Evolutionary conservation across 2,113 vertebrate species (phyloP).

Genomic region (Hyla sarda): DNA sequence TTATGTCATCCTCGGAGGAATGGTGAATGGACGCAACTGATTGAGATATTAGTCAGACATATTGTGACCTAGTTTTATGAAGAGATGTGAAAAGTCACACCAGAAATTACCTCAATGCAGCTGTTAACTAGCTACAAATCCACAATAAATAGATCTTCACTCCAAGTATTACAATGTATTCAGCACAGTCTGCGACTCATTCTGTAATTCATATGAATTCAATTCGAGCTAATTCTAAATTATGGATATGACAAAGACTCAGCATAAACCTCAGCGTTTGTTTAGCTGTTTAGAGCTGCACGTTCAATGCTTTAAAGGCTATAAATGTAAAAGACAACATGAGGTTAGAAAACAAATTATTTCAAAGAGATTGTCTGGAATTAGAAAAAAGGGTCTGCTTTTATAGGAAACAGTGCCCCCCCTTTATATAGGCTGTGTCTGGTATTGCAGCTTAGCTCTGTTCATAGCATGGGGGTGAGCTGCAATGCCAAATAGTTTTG

Average conservation of each 20-base stretch:
- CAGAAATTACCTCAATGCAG: not conserved
- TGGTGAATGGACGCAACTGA: not conserved
- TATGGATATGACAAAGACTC: slow-evolving; percentile 1
- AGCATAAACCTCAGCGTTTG: not conserved
- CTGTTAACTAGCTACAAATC: not conserved
- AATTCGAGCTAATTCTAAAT: not conserved
- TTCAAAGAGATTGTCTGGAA: not conserved
- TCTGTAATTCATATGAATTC: not conserved
- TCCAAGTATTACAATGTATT: not conserved
- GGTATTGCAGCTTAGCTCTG: too few relatives aligned
- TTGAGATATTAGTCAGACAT: not conserved
- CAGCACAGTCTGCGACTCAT: not conserved
- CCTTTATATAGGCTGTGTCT: too few relatives aligned
- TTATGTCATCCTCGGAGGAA: slow-evolving; percentile 5
- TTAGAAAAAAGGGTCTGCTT: too few relatives aligned
- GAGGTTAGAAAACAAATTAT: not conserved
- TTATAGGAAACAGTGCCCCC: too few relatives aligned
- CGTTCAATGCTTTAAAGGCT: not conserved
- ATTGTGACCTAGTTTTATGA: slow-evolving; percentile 30
- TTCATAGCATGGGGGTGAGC: too few relatives aligned
- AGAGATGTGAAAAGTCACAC: slow-evolving; percentile 31
- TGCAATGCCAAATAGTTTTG: too few relatives aligned
- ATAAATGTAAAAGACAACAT: not conserved
- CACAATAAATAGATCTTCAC: not conserved
- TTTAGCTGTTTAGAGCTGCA: not conserved